Percentiles rank a stretch among this genome's conserved stretches.
Conservation (phyloP, 2,797 vertebrate genomes). For the Cetoscarus ocellatus region DNA sequence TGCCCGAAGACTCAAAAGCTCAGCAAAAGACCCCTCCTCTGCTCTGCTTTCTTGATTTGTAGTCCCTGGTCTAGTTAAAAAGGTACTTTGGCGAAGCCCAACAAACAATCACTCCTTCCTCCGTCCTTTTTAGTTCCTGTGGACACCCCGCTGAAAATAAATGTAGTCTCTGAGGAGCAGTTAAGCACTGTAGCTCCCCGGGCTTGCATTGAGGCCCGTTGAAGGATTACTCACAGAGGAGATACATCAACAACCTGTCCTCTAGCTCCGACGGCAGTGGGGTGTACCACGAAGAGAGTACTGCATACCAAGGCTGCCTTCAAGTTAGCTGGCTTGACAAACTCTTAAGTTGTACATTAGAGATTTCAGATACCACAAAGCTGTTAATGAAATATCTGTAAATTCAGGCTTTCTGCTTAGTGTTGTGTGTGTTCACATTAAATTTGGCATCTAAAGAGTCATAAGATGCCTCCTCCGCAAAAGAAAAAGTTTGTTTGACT, state of each 20-base stretch:
- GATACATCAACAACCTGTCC: slow-evolving; percentile 51
- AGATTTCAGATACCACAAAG: too few relatives aligned
- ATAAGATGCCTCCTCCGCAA: too few relatives aligned
- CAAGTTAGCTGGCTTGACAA: too few relatives aligned
- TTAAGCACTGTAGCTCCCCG: slow-evolving; percentile 48
- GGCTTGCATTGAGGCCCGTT: slow-evolving; percentile 43
- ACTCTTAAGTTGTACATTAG: too few relatives aligned
- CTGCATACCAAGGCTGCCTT: too few relatives aligned
- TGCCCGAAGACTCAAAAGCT: background rate
- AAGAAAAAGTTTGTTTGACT: too few relatives aligned
- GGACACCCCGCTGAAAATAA: slow-evolving; percentile 43
- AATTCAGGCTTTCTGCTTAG: too few relatives aligned
- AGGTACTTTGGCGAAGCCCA: slow-evolving; percentile 22
- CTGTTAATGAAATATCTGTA: too few relatives aligned
- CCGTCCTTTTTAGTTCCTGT: slow-evolving; percentile 26
- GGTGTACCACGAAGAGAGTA: too few relatives aligned
- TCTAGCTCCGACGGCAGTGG: slow-evolving; percentile 18
- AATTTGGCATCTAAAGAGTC: too few relatives aligned
- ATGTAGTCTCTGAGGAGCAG: slow-evolving; percentile 45
- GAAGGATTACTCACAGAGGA: slow-evolving; percentile 61
- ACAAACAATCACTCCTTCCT: slow-evolving; percentile 18
- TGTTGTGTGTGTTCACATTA: too few relatives aligned
- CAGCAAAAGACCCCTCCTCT: slow-evolving; percentile 9
- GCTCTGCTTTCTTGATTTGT: slow-evolving; percentile 23
- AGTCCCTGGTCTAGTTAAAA: slow-evolving; percentile 38